Evolutionary conservation across 2,888 invertebrate species (phyloP).

Genomic region (Rhagonycha lutea): DNA sequence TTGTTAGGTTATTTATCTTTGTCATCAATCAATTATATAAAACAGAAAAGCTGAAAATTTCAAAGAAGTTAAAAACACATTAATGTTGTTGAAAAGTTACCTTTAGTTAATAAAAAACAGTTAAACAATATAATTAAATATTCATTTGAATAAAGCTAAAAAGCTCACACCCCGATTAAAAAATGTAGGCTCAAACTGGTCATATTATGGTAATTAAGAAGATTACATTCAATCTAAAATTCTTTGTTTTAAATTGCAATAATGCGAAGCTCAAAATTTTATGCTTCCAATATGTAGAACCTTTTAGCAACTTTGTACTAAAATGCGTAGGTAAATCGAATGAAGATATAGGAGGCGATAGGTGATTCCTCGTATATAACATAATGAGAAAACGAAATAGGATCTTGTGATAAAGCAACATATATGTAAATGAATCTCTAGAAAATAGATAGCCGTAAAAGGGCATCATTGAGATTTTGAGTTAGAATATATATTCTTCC

Average conservation of each 20-base stretch:
- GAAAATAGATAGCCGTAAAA: constrained; percentile 22
- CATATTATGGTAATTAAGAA: constrained; percentile 4
- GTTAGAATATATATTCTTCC: constrained; percentile 11
- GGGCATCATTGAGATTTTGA: constrained; percentile 16
- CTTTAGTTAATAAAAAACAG: constrained; percentile 12
- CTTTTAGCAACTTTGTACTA: not conserved
- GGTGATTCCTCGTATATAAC: constrained; percentile 29
- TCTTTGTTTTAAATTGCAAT: not conserved
- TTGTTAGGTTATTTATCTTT: constrained; percentile 37
- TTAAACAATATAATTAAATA: constrained; percentile 12
- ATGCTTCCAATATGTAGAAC: not conserved
- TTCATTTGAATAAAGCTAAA: constrained; percentile 7
- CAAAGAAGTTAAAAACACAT: constrained; percentile 21
- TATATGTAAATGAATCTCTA: constrained; percentile 30
- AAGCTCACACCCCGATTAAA: not conserved
- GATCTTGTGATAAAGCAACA: constrained; percentile 27
- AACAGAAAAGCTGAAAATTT: constrained; percentile 18
- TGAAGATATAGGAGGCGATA: constrained; percentile 30
- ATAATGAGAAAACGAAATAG: constrained; percentile 33
- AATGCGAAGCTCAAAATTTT: not conserved
- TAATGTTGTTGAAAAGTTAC: constrained; percentile 14
- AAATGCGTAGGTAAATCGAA: constrained; percentile 26
- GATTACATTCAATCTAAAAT: not conserved
- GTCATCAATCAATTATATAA: constrained; percentile 33
- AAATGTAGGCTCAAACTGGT: not conserved